Conservation (phyloP, 2,113 vertebrate genomes). For the Notarius quadriscutis region DNA sequence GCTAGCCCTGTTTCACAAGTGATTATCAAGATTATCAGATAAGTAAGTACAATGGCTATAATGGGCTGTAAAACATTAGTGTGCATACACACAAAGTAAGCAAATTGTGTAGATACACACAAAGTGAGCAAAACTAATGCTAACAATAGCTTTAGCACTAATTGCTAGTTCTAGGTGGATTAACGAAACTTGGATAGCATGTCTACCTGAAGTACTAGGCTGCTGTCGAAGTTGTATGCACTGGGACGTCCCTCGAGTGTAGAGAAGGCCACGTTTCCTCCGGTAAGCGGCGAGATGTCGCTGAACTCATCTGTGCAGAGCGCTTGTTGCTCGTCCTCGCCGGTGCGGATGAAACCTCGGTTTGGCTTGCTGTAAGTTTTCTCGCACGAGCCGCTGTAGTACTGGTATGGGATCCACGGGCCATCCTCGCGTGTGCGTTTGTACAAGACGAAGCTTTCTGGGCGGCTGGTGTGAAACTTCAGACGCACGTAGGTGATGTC, state of each 20-base stretch:
- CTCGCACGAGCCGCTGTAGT: constrained; percentile 95
- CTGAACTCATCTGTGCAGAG: constrained; percentile 97
- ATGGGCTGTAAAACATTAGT: background rate
- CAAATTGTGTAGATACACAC: no score
- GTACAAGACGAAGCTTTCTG: constrained; percentile 95
- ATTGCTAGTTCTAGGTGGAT: background rate
- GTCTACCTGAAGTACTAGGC: constrained; percentile 90
- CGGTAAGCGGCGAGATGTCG: constrained; percentile 95
- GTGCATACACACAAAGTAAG: no score
- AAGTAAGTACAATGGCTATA: background rate
- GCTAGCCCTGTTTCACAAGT: background rate
- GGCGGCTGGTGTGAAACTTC: constrained; percentile 97
- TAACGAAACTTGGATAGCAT: background rate
- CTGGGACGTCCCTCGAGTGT: constrained; percentile 93
- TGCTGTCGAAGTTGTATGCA: constrained; percentile 95
- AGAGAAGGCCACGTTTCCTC: constrained; percentile 95
- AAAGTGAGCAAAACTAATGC: background rate
- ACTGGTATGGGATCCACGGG: constrained; percentile 92
- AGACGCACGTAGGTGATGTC: constrained; percentile 96
- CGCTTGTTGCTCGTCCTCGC: constrained; percentile 91
- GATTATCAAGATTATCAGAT: background rate
- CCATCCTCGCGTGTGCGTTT: constrained; percentile 83
- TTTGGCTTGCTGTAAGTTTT: constrained; percentile 85
- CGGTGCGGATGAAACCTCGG: constrained; percentile 87
- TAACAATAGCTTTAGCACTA: background rate